Conservation (phyloP, 2,888 invertebrate species). For the Spodoptera littoralis region DNA sequence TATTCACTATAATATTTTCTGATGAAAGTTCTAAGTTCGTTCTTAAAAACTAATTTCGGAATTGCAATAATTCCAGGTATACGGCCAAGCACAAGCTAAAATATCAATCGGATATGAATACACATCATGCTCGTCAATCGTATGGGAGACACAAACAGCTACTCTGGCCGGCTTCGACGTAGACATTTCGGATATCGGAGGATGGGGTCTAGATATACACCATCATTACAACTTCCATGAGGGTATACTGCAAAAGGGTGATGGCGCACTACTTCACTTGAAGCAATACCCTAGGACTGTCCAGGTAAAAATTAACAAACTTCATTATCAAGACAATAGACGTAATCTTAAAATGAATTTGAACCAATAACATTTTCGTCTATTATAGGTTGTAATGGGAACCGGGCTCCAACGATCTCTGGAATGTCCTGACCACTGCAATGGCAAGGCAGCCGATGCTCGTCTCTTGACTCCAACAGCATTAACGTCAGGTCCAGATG, state of each 20-base stretch:
- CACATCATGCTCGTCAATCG: conserved; percentile 94
- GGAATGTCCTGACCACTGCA: conserved; percentile 95
- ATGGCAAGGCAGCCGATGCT: conserved; percentile 95
- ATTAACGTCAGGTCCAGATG: conserved; percentile 98
- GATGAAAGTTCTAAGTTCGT: too few species aligned
- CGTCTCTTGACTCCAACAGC: conserved; percentile 97
- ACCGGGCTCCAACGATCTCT: conserved; percentile 95
- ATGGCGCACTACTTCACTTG: conserved; percentile 97
- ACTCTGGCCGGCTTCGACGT: conserved; percentile 98
- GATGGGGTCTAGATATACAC: conserved; percentile 99
- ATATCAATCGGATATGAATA: conserved; percentile 98
- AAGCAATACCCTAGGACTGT: conserved; percentile 97
- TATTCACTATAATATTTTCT: too few species aligned
- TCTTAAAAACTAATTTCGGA: neutral
- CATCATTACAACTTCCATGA: conserved; percentile 99
- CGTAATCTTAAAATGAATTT: too few species aligned
- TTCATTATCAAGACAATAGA: neutral
- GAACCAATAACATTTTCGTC: too few species aligned
- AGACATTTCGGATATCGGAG: conserved; percentile 98
- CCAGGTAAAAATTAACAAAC: conserved; percentile 78
- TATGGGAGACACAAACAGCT: conserved; percentile 98
- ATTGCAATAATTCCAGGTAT: conserved; percentile 82
- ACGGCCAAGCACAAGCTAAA: conserved; percentile 95
- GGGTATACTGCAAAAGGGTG: conserved; percentile 99
- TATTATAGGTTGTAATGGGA: conserved; percentile 95